Evolutionary conservation across 2,113 vertebrate species (phyloP).

Genomic region (Onychorhynchus coronatus): DNA sequence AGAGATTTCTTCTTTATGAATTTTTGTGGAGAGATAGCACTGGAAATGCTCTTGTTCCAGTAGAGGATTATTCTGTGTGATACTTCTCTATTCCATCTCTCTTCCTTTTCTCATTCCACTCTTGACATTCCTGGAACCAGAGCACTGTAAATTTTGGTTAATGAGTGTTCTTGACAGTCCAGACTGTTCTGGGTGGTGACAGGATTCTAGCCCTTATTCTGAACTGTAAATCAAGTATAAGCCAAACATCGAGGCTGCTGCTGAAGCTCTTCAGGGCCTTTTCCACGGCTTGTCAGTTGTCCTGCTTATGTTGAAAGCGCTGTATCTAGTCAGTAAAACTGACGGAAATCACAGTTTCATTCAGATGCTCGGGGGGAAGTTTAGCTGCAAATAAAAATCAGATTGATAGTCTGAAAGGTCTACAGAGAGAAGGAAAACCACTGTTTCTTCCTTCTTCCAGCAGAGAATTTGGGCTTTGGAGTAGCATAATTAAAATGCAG

Average conservation of each 20-base stretch:
- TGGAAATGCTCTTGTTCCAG: neutral
- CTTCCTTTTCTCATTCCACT: neutral
- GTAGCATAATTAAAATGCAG: neutral
- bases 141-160: neutral
- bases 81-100: neutral
- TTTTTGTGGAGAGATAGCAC: neutral
- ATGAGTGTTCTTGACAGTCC: neutral
- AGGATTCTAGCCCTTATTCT: neutral
- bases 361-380: neutral
- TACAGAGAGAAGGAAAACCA: neutral
- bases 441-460: neutral
- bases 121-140: neutral
- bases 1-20: neutral
- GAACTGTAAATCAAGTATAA: neutral
- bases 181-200: neutral
- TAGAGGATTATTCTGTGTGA: neutral
- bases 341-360: neutral
- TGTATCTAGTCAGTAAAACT: neutral
- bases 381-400: neutral
- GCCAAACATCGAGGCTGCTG: neutral
- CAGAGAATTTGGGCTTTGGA: neutral
- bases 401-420: neutral
- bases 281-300: neutral
- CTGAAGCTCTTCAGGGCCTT: neutral
- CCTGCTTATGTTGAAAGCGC: neutral